Percentiles rank a stretch among this genome's conserved stretches.
These are phyloP conservation scores for Acanthosoma haemorrhoidale DNA, from an alignment of 2,888 invertebrate species.

Conservation along the genomic window DNA sequence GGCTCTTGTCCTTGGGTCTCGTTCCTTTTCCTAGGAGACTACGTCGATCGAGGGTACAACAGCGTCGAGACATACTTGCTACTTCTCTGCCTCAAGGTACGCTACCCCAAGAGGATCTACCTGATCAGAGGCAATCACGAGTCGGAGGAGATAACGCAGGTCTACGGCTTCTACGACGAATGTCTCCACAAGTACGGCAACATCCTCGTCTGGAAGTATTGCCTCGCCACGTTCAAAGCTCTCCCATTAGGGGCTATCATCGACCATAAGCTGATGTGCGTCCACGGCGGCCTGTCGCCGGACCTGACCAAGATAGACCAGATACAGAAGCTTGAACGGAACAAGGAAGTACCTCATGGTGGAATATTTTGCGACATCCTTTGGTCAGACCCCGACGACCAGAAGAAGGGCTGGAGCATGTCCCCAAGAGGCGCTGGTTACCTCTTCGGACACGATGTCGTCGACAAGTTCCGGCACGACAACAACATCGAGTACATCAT, in stretches of 20 bases:
- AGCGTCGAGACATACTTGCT: slow-evolving; percentile 97
- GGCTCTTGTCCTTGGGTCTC: slow-evolving; percentile 99
- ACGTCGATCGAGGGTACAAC: slow-evolving; percentile 98
- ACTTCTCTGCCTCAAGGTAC: slow-evolving; percentile 90
- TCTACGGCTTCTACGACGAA: slow-evolving; percentile 99
- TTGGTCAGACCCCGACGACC: slow-evolving; percentile 99
- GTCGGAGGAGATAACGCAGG: slow-evolving; percentile 98
- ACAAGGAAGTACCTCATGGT: slow-evolving; percentile 96
- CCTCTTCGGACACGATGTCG: slow-evolving; percentile 95
- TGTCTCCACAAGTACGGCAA: slow-evolving; percentile 98
- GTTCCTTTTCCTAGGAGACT: slow-evolving; percentile 98
- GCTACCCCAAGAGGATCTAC: slow-evolving; percentile 98
- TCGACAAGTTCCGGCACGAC: slow-evolving; percentile 91
- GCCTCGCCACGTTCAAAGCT: slow-evolving; percentile 98
- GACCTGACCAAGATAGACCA: slow-evolving; percentile 98
- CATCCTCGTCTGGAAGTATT: slow-evolving; percentile 97
- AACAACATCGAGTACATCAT: slow-evolving; percentile 99
- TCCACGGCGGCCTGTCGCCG: slow-evolving; percentile 96
- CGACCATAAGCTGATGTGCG: slow-evolving; percentile 97
- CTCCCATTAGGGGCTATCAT: slow-evolving; percentile 93
- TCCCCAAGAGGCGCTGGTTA: slow-evolving; percentile 98
- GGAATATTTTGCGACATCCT: slow-evolving; percentile 98
- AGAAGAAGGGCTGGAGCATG: slow-evolving; percentile 87
- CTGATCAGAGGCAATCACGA: slow-evolving; percentile 98
- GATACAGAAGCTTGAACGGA: slow-evolving; percentile 94